These are phyloP conservation scores for Sthenelais limicola DNA, from an alignment of 2,888 invertebrate genomes.

Conservation along the genomic window DNA sequence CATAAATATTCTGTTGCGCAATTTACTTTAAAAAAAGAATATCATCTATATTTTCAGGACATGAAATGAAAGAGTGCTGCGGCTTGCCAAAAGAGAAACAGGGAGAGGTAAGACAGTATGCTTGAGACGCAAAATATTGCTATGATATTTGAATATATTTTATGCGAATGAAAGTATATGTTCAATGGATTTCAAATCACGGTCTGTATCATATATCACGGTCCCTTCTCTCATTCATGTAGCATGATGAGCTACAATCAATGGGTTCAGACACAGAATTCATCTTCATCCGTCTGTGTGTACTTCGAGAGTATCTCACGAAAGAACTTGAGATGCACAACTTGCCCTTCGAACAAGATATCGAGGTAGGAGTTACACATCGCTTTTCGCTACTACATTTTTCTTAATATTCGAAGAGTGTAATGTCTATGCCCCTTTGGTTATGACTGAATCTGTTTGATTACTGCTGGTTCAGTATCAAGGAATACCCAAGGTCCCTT, in stretches of 20 bases:
- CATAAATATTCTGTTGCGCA: no score
- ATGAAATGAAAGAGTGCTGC: slow-evolving; percentile 94
- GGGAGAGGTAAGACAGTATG: slow-evolving; percentile 71
- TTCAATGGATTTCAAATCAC: no score
- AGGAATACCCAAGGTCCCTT: background rate
- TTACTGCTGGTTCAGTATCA: background rate
- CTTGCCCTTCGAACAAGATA: slow-evolving; percentile 93
- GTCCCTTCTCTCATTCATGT: no score
- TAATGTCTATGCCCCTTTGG: no score
- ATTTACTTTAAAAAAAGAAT: no score
- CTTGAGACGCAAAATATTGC: no score
- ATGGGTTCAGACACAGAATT: slow-evolving; percentile 82
- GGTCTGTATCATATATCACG: no score
- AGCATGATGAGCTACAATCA: slow-evolving; percentile 75
- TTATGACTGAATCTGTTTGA: background rate
- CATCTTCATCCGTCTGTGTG: slow-evolving; percentile 90
- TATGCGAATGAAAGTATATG: no score
- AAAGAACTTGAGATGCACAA: slow-evolving; percentile 88
- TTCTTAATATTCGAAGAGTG: no score
- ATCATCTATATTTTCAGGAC: slow-evolving; percentile 76
- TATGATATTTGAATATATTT: no score
- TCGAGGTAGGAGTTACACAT: slow-evolving; percentile 80
- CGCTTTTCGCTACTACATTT: no score
- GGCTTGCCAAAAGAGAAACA: slow-evolving; percentile 79
- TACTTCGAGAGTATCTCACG: slow-evolving; percentile 93